Base-by-base conservation (phyloP, 35 echinoderm and acorn worm genomes). In the Lytechinus pictus region DNA sequence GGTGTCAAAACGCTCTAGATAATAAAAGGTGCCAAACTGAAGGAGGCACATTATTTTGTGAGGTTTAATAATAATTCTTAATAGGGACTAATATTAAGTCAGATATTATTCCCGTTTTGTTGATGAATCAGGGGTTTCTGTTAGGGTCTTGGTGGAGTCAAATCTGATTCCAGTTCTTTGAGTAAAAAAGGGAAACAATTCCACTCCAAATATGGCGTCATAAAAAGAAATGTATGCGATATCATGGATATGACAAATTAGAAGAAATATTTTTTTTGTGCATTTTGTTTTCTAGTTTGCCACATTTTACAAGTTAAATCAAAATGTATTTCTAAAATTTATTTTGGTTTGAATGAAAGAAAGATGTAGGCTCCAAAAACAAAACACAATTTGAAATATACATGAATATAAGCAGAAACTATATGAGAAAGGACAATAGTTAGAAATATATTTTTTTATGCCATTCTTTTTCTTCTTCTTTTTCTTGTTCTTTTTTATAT, bases 1-100 rank as follows among this genome's bases (percentile, higher is more conserved):
- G 66, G 66, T 79, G 66, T 79, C 66, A 79, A 58, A 79, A 79
- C 66, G 66, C 66, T 79, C 66, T 79, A 79, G 66, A 79, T 79
- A 79, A 79, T 79, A 79, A 58, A 58, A 79, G 66, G 19, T 79
- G 19, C 66, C 66, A 79, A 79, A 79, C 66, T 79, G 4, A 24
- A 79, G 66, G 66, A 24, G 8, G 21, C 19, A 79, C 4, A 79
- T 79, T 44, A 44, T 44, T 44, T 44, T 3, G 66, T 16, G 66
- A 79, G 66, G 21, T 79, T 79, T 24, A 79, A 79, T 44, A 44
- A 44, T 44, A 44, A 44, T 79, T 24, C 66, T 79, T 79, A n/a
- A 79, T 79, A 79, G 66, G 66, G 14, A 16, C 66, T 79, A 79
- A 79, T 79, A 79, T 79, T 16, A 71, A 71, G 61, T 24, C 56